phyloP scores from a whole-genome alignment of 1,140 invertebrate genomes.

The Diorhabda elongata region DNA sequence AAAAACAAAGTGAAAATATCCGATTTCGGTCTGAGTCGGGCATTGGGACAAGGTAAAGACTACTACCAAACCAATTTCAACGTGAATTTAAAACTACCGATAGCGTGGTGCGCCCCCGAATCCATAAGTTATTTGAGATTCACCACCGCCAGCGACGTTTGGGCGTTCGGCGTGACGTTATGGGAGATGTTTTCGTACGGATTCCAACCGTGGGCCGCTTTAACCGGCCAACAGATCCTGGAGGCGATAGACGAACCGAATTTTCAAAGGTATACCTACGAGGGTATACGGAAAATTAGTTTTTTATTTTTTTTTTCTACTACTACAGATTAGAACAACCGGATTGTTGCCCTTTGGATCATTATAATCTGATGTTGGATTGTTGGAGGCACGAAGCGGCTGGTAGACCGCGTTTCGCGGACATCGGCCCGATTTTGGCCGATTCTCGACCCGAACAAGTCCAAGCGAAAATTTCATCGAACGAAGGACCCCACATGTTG shows the following conservation, averaged over 20 bases:
- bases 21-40: slow-evolving; percentile 93
- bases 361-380: slow-evolving; percentile 88
- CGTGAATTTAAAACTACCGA: slow-evolving; percentile 94
- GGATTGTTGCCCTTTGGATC: slow-evolving; percentile 90
- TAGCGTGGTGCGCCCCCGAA: slow-evolving; percentile 98
- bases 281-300: too few species aligned
- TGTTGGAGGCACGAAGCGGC: slow-evolving; percentile 92
- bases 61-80: slow-evolving; percentile 99
- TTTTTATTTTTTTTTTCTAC: neutral
- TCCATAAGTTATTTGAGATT: slow-evolving; percentile 95
- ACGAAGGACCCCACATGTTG: slow-evolving; percentile 63
- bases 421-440: slow-evolving; percentile 74
- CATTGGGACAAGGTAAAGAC: slow-evolving; percentile 95
- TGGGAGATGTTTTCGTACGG: slow-evolving; percentile 99
- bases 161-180: slow-evolving; percentile 96
- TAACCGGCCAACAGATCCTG: slow-evolving; percentile 92
- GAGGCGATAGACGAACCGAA: slow-evolving; percentile 94
- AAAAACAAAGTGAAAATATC: slow-evolving; percentile 98
- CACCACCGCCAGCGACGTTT: slow-evolving; percentile 93
- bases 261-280: slow-evolving; percentile 54
- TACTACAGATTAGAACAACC: slow-evolving; percentile 75
- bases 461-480: slow-evolving; percentile 45
- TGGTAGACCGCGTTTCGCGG: slow-evolving; percentile 86
- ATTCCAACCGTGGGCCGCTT: slow-evolving; percentile 94
- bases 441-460: slow-evolving; percentile 90